Evolutionary conservation across 2,113 vertebrate genomes (phyloP).

Genomic region (Crotophaga sulcirostris): DNA sequence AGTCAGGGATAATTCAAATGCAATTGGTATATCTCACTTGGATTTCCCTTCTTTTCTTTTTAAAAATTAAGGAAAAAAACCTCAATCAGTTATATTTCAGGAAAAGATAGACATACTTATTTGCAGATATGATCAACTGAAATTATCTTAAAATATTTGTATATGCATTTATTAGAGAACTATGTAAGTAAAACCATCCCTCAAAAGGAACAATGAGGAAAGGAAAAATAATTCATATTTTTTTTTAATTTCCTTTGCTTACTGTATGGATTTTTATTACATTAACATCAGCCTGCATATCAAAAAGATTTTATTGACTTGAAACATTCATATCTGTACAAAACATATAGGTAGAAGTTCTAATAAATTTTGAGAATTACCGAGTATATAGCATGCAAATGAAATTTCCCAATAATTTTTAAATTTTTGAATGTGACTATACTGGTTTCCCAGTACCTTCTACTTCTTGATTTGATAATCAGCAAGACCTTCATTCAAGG

Average conservation of each 20-base stretch:
- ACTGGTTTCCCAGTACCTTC: not conserved
- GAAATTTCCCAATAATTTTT: not conserved
- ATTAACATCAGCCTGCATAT: not conserved
- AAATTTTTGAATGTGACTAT: not conserved
- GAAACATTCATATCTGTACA: not conserved
- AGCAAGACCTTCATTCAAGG: not conserved
- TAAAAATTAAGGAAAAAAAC: not conserved
- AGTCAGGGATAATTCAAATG: not conserved
- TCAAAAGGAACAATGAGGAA: not conserved
- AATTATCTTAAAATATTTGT: not conserved
- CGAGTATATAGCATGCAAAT: not conserved
- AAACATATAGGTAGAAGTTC: not conserved
- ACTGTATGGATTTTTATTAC: not conserved
- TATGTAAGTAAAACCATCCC: not conserved
- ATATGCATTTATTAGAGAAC: not conserved
- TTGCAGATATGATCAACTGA: not conserved
- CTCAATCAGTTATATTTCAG: rapidly evolving
- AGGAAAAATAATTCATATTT: not conserved
- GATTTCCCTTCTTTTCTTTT: not conserved
- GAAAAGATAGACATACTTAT: not conserved
- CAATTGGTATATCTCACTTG: not conserved
- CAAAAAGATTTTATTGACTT: not conserved
- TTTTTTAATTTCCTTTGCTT: not conserved
- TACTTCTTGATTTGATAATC: not conserved
- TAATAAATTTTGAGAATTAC: not conserved